A percentile compares a stretch with the other conserved stretches of the same genome.
These are phyloP conservation scores for Oikopleura albicans DNA, from an alignment of 23 tunicate genomes.

Conservation along the genomic window DNA sequence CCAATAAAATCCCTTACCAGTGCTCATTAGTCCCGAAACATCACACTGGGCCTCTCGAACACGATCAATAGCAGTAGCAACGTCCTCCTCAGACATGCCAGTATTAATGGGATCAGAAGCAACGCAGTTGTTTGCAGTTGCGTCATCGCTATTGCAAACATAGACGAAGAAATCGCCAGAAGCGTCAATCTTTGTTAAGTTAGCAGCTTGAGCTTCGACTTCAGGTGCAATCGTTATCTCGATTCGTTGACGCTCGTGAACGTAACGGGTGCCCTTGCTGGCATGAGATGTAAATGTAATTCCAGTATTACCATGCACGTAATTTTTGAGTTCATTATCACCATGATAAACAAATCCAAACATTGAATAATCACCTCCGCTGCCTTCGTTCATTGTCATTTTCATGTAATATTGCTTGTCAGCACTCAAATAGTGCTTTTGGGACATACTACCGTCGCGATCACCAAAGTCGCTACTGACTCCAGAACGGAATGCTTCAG, in stretches of 20 bases:
- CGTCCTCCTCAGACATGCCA: neutral
- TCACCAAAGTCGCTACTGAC: neutral
- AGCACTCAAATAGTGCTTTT: neutral
- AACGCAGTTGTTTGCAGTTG: no score
- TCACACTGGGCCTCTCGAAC: neutral
- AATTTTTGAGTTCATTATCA: neutral
- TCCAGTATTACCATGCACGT: neutral
- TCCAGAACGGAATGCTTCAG: neutral
- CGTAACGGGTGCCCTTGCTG: neutral
- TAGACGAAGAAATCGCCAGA: neutral
- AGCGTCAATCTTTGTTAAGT: neutral
- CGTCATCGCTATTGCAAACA: neutral
- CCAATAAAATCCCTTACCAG: neutral
- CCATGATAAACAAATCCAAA: slow-evolving; percentile 4
- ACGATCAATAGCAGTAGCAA: neutral
- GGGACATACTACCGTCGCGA: neutral
- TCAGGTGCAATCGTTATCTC: neutral
- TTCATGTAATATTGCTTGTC: neutral
- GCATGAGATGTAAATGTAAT: no score
- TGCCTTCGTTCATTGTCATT: neutral
- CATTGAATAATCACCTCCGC: neutral
- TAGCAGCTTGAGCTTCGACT: neutral
- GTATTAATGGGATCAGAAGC: neutral
- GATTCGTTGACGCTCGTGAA: neutral
- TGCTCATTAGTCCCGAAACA: neutral